These are phyloP conservation scores for Macroglossus sobrinus DNA, from an alignment of 2,113 vertebrate species.

Conservation along the genomic window DNA sequence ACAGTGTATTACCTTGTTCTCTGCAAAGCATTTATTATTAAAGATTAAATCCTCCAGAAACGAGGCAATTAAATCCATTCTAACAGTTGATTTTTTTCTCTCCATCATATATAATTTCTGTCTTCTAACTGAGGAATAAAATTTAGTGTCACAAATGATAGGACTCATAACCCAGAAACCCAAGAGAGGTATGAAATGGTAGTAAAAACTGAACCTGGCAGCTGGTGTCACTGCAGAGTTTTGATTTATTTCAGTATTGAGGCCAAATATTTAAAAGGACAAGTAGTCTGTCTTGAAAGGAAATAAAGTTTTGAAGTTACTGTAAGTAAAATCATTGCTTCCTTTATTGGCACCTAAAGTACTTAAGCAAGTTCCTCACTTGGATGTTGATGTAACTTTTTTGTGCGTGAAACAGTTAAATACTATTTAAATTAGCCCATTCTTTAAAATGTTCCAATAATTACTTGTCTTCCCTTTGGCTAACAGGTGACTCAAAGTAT, in stretches of 20 bases:
- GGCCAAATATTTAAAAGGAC: constrained; percentile 14
- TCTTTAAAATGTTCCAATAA: neutral
- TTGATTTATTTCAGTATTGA: neutral
- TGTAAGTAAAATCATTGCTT: neutral
- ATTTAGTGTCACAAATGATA: neutral
- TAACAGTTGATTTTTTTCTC: neutral
- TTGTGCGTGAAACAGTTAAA: neutral
- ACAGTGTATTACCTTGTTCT: neutral
- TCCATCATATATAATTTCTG: neutral
- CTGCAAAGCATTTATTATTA: neutral
- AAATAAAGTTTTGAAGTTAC: neutral
- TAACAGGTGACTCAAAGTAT: neutral
- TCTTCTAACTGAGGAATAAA: neutral
- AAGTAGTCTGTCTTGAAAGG: neutral
- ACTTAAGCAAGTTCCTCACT: neutral
- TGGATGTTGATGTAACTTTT: neutral
- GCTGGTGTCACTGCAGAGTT: neutral
- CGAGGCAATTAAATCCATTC: neutral
- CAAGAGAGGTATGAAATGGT: neutral
- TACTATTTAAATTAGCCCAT: neutral
- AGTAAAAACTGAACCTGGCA: neutral
- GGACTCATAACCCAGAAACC: neutral
- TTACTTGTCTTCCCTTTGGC: neutral
- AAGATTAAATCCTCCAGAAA: neutral
- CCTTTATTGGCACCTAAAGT: neutral